A percentile compares a stretch with the other conserved stretches of the same genome.
Conservation (phyloP, 1,140 invertebrate species). For the Pentalonia nigronervosa region DNA sequence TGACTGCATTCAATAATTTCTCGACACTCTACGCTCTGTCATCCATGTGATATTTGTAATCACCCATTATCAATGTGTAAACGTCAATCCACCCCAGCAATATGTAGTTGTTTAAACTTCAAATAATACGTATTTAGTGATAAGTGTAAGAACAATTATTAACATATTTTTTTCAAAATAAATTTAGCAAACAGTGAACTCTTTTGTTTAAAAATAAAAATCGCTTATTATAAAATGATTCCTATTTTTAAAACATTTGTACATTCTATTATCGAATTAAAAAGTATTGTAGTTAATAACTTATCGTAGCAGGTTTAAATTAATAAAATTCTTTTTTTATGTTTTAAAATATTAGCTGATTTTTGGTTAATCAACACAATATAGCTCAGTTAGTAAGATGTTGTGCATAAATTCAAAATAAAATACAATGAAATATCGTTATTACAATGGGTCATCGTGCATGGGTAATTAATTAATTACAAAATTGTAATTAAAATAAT, state of each 20-base stretch:
- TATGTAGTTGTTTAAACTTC: not conserved
- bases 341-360: not conserved
- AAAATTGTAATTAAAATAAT: not conserved
- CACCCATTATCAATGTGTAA: too few relatives aligned
- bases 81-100: too few relatives aligned
- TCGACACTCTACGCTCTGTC: too few relatives aligned
- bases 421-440: not conserved
- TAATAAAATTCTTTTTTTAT: not conserved
- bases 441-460: not conserved
- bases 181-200: too few relatives aligned
- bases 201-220: too few relatives aligned
- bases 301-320: not conserved
- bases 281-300: too few relatives aligned
- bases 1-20: too few relatives aligned
- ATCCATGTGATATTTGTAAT: too few relatives aligned
- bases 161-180: too few relatives aligned
- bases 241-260: too few relatives aligned
- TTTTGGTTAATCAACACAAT: not conserved
- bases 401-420: not conserved
- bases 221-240: too few relatives aligned
- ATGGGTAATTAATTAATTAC: not conserved
- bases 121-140: not conserved
- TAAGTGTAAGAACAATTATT: not conserved
- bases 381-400: not conserved
- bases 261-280: too few relatives aligned